These are phyloP conservation scores for Cataglyphis albicans DNA, from an alignment of 2,888 invertebrate genomes.

Conservation along the genomic window DNA sequence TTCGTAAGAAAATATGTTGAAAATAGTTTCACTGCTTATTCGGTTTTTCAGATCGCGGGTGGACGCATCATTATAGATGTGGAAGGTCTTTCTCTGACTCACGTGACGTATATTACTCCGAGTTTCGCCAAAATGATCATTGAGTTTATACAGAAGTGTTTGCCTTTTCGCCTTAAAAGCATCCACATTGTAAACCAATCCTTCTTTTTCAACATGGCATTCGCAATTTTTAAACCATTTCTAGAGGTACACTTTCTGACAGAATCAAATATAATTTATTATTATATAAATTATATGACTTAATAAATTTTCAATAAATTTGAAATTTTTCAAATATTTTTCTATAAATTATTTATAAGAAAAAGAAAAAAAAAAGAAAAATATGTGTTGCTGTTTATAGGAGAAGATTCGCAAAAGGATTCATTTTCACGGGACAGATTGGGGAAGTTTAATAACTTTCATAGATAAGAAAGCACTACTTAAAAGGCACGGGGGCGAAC, in stretches of 20 bases:
- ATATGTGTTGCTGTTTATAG: constrained; percentile 80
- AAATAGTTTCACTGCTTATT: not conserved
- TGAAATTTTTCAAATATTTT: not conserved
- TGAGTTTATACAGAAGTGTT: constrained; percentile 93
- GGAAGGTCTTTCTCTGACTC: constrained; percentile 91
- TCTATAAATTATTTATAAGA: not conserved
- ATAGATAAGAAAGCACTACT: constrained; percentile 89
- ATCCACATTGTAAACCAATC: constrained; percentile 96
- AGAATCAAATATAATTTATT: not conserved
- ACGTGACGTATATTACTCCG: constrained; percentile 92
- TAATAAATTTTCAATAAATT: not conserved
- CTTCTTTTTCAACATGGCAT: constrained; percentile 94
- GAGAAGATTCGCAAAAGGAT: constrained; percentile 93
- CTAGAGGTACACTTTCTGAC: constrained; percentile 85
- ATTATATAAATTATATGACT: not conserved
- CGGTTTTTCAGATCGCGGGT: constrained; percentile 88
- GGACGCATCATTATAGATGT: constrained; percentile 92
- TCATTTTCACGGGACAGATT: constrained; percentile 91
- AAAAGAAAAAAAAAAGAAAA: not conserved
- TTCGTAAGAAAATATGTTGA: not conserved
- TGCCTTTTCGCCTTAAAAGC: constrained; percentile 93
- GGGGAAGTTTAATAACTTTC: constrained; percentile 88
- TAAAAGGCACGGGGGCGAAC: constrained; percentile 89
- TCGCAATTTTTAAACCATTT: constrained; percentile 95
- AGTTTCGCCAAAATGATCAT: constrained; percentile 91